Evolutionary conservation across 2,888 invertebrate genomes (phyloP).

Genomic region (Stenotaenia linearis): DNA sequence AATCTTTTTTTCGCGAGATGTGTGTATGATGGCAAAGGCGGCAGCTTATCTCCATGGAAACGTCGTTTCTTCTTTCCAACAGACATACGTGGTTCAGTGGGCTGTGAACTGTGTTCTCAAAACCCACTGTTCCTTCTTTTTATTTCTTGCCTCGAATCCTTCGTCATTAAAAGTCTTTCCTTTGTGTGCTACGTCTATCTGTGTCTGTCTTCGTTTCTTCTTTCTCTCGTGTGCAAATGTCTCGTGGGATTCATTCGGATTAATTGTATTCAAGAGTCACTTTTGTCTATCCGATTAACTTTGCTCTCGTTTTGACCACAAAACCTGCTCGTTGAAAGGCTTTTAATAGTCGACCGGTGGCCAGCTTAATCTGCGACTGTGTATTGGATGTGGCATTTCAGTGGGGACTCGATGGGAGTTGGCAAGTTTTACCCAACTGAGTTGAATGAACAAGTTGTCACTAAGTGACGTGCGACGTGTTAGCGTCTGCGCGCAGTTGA

Average conservation of each 20-base stretch:
- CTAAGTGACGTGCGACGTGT: no score
- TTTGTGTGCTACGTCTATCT: not conserved
- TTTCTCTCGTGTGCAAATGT: not conserved
- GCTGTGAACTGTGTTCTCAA: not conserved
- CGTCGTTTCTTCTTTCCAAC: not conserved
- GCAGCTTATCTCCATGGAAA: not conserved
- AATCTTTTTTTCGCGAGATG: not conserved
- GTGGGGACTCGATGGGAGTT: not conserved
- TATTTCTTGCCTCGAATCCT: not conserved
- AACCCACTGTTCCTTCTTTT: not conserved
- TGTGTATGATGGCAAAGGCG: not conserved
- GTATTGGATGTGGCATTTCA: not conserved
- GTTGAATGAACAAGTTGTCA: not conserved
- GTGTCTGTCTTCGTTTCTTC: not conserved
- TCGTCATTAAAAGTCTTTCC: not conserved
- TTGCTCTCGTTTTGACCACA: slow-evolving; percentile 5
- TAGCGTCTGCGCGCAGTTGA: no score
- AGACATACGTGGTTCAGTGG: not conserved
- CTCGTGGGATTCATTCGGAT: slow-evolving; percentile 8
- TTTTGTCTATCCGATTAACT: slow-evolving; percentile 19
- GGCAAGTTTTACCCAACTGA: not conserved
- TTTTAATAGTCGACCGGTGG: slow-evolving; percentile 9
- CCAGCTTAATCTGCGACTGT: not conserved
- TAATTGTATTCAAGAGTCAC: slow-evolving; percentile 11
- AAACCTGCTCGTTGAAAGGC: not conserved